Percentiles rank a stretch among this genome's conserved stretches.
phyloP scores from a whole-genome alignment of 2,113 vertebrate species.

The pig (Sus scrofa) region DNA sequence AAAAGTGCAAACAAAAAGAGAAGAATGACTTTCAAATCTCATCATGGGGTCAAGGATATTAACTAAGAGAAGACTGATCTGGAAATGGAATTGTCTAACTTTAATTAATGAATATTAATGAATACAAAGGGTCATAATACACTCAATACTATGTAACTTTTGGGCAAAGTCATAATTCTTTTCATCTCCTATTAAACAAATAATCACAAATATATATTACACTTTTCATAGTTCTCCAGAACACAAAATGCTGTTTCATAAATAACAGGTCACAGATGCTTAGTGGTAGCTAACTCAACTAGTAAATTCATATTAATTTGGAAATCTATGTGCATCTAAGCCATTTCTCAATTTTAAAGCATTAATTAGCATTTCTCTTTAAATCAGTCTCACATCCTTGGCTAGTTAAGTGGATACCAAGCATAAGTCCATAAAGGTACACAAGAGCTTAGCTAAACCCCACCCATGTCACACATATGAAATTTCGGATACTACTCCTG shows the following conservation, averaged over 20 bases:
- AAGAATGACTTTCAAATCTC: background rate
- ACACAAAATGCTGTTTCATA: background rate
- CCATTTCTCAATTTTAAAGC: background rate
- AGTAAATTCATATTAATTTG: background rate
- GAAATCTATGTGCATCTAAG: background rate
- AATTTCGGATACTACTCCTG: background rate
- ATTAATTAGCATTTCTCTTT: background rate
- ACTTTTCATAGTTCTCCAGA: background rate
- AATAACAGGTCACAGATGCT: background rate
- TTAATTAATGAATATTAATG: background rate
- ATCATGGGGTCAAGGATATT: background rate
- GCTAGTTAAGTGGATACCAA: background rate
- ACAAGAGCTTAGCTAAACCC: background rate
- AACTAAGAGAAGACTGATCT: background rate
- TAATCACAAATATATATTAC: background rate
- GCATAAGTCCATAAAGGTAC: background rate
- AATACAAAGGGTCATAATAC: background rate
- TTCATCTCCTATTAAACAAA: background rate
- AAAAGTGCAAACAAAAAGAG: background rate
- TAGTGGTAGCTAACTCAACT: background rate
- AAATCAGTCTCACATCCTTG: background rate
- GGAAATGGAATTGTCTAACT: background rate
- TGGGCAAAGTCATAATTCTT: background rate
- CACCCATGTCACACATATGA: background rate
- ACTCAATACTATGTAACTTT: background rate